A percentile compares a stretch with the other conserved stretches of the same genome.
Evolutionary conservation across 2,113 vertebrate species (phyloP).

Genomic region (Turdus rufiventris): DNA sequence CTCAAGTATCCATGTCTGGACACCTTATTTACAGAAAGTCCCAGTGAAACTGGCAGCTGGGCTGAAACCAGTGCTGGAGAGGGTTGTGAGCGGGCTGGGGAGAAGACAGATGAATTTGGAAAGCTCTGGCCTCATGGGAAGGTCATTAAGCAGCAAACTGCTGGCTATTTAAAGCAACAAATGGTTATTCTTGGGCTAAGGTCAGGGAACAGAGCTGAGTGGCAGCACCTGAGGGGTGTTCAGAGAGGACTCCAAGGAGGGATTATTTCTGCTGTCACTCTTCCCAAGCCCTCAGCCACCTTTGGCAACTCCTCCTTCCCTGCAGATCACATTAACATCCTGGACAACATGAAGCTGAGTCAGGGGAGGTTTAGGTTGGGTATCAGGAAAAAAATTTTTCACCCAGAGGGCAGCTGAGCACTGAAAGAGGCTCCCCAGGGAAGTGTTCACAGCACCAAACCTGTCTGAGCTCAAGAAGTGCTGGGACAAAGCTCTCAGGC

Average conservation of each 20-base stretch:
- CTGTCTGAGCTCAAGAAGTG: not conserved
- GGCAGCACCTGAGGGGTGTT: not conserved
- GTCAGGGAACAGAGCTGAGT: not conserved
- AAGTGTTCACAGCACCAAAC: not conserved
- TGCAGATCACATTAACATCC: not conserved
- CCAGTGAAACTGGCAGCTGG: slow-evolving; percentile 30
- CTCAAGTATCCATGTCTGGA: slow-evolving; percentile 14
- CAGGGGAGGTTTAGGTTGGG: not conserved
- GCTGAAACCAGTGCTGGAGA: not conserved
- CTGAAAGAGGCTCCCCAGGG: not conserved
- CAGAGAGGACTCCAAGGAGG: not conserved
- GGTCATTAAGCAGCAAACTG: not conserved
- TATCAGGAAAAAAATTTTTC: not conserved
- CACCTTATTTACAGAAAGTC: slow-evolving; percentile 56
- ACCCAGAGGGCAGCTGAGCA: not conserved
- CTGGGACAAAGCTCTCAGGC: not conserved
- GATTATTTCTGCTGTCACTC: not conserved
- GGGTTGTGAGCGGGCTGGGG: not conserved
- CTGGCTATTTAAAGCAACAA: slow-evolving; percentile 21
- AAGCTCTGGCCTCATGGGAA: slow-evolving; percentile 7
- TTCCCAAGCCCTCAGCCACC: not conserved
- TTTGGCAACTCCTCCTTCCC: not conserved
- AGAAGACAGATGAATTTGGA: not conserved
- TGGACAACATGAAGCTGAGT: not conserved
- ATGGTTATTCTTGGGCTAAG: not conserved